Base-by-base conservation (phyloP, 53 echinoderm and acorn worm genomes). In the Echinarachnius parma region DNA sequence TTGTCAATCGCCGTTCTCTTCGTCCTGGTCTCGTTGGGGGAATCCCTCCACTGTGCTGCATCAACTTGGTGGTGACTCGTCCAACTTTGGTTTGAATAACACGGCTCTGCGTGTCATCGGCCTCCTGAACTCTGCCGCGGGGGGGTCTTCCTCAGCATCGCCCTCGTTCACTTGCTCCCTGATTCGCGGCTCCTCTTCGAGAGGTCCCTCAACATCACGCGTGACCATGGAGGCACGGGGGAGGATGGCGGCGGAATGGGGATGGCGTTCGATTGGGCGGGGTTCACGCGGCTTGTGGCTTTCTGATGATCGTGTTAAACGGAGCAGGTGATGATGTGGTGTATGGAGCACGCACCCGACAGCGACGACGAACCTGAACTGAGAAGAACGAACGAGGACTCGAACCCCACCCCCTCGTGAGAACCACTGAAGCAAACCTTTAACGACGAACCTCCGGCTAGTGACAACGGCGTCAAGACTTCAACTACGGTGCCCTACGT, bases 71-170 rank as follows among this genome's bases (percentile, higher is more conserved):
- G 76, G 64, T 28, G 8, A 28, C 1, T 70, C 77, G 4, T 57
- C 65, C 0, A 46, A 57, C 18, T 34, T n/a, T 10, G 80, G 82
- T n/a, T n/a, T n/a, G n/a, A n/a, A n/a, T n/a, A n/a, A 50, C 32
- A 33, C 62, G 66, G 59, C 77, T 66, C 34, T 46, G 83, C 66
- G 66, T 64, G 36, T 69, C 49, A 77, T 93, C 31, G 75, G 83
- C 24, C 75, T 83, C 21, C 75, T 93, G 53, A 93, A 93, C 76
- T 82, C 93, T 1, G 86, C 86, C 28, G 86, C 93, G 11, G 93
- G 1, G 93, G 93, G 9, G 86, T 93, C 7, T 93, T 93, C 66
- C 65, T 93, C 74, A 80, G 86, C 46, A 89, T 93, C 50, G 85
- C 89, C 9, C 81, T 93, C 20, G 78, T 93, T n/a, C 93, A 93